Percentiles rank a stretch among this genome's conserved stretches.
These are phyloP conservation scores for Phania funesta DNA, from an alignment of 2,888 invertebrate species.

Conservation along the genomic window DNA sequence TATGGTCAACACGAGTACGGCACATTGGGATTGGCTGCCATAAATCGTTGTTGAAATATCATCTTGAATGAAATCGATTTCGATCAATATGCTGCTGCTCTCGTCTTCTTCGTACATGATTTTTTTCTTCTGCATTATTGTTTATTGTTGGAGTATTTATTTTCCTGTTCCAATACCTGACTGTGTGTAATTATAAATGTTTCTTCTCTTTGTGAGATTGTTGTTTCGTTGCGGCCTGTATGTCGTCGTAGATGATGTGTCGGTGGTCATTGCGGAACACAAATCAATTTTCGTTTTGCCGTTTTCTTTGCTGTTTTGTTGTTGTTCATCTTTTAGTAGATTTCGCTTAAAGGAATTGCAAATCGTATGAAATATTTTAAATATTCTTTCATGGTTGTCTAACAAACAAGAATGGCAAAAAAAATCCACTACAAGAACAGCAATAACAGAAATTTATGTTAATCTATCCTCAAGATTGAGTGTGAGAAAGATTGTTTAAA, in stretches of 20 bases:
- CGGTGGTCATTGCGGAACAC: constrained; percentile 67
- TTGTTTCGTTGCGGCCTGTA: constrained; percentile 9
- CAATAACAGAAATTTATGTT: constrained; percentile 59
- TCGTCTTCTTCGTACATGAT: neutral
- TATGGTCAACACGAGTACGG: constrained; percentile 38
- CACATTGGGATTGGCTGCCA: constrained; percentile 68
- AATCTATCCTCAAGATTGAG: constrained; percentile 64
- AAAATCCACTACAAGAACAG: constrained; percentile 2
- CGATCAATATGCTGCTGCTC: constrained; percentile 57
- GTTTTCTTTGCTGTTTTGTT: constrained; percentile 28
- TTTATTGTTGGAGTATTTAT: constrained; percentile 31
- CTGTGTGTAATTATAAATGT: constrained; percentile 60
- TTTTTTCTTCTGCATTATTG: constrained; percentile 22
- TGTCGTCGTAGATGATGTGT: constrained; percentile 63
- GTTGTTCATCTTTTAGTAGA: neutral
- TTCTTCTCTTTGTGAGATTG: constrained; percentile 28
- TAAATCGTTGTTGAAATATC: constrained; percentile 67
- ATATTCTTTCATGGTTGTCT: constrained; percentile 63
- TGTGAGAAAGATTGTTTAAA: constrained; percentile 64
- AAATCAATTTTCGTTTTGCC: constrained; percentile 67
- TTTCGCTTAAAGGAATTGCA: constrained; percentile 55
- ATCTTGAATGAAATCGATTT: constrained; percentile 67
- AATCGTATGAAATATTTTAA: constrained; percentile 61
- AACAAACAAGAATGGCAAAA: constrained; percentile 30
- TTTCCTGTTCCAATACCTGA: constrained; percentile 15